Evolutionary conservation across 2,797 vertebrate genomes (phyloP).

Genomic region (Microctenopoma lineatum): DNA sequence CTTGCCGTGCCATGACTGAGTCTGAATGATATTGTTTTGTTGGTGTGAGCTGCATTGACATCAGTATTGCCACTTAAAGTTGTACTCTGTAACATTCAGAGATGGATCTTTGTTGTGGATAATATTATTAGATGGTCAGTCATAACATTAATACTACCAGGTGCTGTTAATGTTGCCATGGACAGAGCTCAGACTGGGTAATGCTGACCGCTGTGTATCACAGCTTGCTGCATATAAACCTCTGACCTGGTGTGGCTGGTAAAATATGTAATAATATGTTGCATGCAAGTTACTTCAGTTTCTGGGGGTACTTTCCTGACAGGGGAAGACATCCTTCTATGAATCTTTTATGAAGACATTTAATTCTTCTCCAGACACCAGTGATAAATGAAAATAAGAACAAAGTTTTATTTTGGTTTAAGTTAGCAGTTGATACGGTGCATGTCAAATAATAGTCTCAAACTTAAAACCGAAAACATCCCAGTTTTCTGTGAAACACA

Average conservation of each 20-base stretch:
- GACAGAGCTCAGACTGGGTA: too few relatives aligned
- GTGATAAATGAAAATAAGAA: too few relatives aligned
- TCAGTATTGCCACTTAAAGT: not conserved
- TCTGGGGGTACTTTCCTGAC: not conserved
- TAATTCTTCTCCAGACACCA: not conserved
- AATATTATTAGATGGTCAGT: too few relatives aligned
- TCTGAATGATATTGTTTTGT: slow-evolving; percentile 3
- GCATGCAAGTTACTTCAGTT: too few relatives aligned
- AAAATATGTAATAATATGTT: too few relatives aligned
- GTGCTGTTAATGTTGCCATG: too few relatives aligned
- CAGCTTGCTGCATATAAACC: too few relatives aligned
- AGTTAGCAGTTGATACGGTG: not conserved
- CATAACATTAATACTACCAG: too few relatives aligned
- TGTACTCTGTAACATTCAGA: not conserved
- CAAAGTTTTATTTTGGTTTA: not conserved
- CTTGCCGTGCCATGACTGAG: not conserved
- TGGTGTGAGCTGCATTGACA: not conserved
- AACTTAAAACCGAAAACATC: not conserved
- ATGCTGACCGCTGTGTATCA: too few relatives aligned
- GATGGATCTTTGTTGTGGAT: not conserved
- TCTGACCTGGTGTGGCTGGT: too few relatives aligned
- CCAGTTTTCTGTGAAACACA: not conserved
- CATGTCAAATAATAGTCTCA: not conserved
- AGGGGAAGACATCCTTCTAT: not conserved
- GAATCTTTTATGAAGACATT: too few relatives aligned